Conservation (phyloP, 2,113 vertebrate species). For the Phrynocephalus versicolor region DNA sequence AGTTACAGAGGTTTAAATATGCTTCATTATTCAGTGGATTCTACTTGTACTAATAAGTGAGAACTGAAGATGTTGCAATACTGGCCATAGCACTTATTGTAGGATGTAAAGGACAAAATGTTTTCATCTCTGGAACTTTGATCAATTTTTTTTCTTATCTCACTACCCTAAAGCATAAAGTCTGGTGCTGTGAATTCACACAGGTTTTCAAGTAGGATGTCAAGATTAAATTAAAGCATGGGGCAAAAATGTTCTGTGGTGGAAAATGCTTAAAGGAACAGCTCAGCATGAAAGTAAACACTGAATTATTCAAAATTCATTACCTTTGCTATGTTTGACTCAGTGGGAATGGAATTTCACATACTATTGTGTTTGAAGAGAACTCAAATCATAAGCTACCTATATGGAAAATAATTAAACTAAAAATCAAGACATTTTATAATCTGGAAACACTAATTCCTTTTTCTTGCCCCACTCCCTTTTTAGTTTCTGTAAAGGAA, state of each 20-base stretch:
- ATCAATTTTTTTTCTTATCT: neutral
- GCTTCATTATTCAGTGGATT: constrained; percentile 6
- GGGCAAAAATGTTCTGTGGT: neutral
- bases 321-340: neutral
- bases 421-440: neutral
- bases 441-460: neutral
- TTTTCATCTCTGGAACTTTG: constrained; percentile 17
- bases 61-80: constrained; percentile 4
- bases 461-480: accelerated
- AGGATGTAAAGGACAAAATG: constrained; percentile 16
- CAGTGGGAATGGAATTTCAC: constrained; percentile 30
- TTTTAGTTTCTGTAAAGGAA: neutral
- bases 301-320: constrained; percentile 35
- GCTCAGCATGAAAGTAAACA: constrained; percentile 10
- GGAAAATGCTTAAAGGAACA: constrained; percentile 12
- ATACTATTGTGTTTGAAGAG: constrained; percentile 3
- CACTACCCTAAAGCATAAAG: constrained; percentile 33
- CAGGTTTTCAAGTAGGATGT: neutral
- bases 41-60: neutral
- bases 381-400: neutral
- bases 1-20: constrained; percentile 34
- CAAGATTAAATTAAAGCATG: constrained; percentile 40
- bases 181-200: constrained; percentile 38
- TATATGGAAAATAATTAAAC: constrained; percentile 22
- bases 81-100: neutral